phyloP scores from a whole-genome alignment of 2,888 invertebrate species.

The Agelastica alni region DNA sequence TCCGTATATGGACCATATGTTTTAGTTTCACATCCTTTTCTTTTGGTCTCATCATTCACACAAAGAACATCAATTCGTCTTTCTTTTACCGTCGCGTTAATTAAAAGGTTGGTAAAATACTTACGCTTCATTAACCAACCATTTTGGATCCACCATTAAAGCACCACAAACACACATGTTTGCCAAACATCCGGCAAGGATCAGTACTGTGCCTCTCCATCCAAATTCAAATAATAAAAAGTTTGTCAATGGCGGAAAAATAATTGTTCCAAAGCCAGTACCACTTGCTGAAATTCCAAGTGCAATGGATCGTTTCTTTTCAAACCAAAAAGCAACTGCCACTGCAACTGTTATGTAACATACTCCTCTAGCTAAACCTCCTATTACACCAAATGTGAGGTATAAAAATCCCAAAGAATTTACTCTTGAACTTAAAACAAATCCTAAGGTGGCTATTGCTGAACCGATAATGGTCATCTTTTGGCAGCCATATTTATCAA shows the following conservation, averaged over 20 bases:
- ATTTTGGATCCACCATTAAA: slow-evolving; percentile 86
- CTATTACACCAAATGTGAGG: slow-evolving; percentile 82
- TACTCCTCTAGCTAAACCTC: slow-evolving; percentile 81
- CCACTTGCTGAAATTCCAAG: slow-evolving; percentile 87
- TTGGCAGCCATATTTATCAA: slow-evolving; percentile 75
- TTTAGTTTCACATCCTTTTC: too few species aligned
- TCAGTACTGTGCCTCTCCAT: slow-evolving; percentile 81
- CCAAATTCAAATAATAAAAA: slow-evolving; percentile 76
- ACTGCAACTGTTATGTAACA: slow-evolving; percentile 92
- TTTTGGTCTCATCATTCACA: too few species aligned
- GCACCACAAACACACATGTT: slow-evolving; percentile 85
- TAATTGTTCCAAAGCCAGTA: slow-evolving; percentile 87
- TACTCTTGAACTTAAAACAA: slow-evolving; percentile 72
- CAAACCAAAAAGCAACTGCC: slow-evolving; percentile 91
- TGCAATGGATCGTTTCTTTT: slow-evolving; percentile 82
- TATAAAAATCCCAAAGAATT: slow-evolving; percentile 77
- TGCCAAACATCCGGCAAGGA: slow-evolving; percentile 81
- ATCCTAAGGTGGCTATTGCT: slow-evolving; percentile 73
- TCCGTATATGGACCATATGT: too few species aligned
- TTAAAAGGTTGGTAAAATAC: slow-evolving; percentile 1
- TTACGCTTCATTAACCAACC: slow-evolving; percentile 70
- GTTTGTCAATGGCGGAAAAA: slow-evolving; percentile 84
- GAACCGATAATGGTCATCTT: slow-evolving; percentile 63
- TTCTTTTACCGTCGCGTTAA: too few species aligned
- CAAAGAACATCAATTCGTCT: too few species aligned